Evolutionary conservation across 2,797 vertebrate species (phyloP), one percentile per base, ranked within the genome.

Genomic region (Scolopax bukidnonensis): DNA sequence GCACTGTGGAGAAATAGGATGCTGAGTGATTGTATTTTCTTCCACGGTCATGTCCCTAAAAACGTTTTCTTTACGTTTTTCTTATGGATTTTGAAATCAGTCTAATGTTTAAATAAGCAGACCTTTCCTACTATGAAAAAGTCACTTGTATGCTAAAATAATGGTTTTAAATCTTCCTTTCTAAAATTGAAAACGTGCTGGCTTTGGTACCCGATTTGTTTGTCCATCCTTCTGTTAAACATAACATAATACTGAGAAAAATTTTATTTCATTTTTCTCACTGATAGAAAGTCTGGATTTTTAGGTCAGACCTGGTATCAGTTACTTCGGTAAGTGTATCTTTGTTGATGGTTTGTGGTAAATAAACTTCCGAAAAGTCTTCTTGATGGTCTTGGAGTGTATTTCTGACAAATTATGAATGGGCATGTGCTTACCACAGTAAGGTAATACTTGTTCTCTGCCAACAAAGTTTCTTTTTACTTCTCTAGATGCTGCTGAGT

Each of bases 371-470:
- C 53, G 32, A 54, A 32, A 81, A 71, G 60, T 45, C 28, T 60
- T 84, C 50, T 15, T 45, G 19, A 12, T 71, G 25, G 7, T 54
- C 28, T 75, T 75, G 33, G 17, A 84, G 61, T 10, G 1, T 56
- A 48, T 68, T 51, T 73, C 47, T 77, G 74, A 12, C 13, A 38
- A 76, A 73, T n/a, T 15, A 32, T 15, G 18, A 83, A 40, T 21
- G 7, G 47, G 10, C 25, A 12, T 3, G 1, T 0, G 1, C 32
- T 76, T 89, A 30, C 0, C 10, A 32, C 25, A 33, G 64, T 28
- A 87, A 83, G 59, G 59, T 78, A 40, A 32, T 51, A 10, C 20
- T 92, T 82, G 15, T 50, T 80, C 19, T 70, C 32, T 63, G 28
- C 19, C 15, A 20, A 32, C 11, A 47, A 75, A 12, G 41, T 68